Base-by-base conservation (phyloP, 2,113 vertebrate genomes). In the Neomonachus schauinslandi region DNA sequence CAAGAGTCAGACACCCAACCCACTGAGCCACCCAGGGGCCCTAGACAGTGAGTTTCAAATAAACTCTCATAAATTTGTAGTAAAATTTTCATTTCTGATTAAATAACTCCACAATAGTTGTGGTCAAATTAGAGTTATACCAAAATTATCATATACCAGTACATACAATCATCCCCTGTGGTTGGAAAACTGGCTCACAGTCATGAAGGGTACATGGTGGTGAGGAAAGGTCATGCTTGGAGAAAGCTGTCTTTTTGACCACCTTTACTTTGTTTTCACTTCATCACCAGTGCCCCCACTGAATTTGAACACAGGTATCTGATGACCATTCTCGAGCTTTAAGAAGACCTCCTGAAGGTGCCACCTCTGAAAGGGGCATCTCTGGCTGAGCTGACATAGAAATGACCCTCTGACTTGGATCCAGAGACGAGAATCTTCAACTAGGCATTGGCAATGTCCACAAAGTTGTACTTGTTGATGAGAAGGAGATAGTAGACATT, bases 361-460 rank as follows among this genome's bases (percentile, higher is more conserved):
- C 99, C 99, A 99, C 87, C 99, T 97, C 33, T 97, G 98, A 31
- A 11, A 94, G 39, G 95, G 24, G 96, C 89, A 84, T 99, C 98
- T 98, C 98, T 99, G 94, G 96, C 83, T 0, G 99, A 98, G 42
- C 61, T 91, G 55, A 99, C 98, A 22, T 97, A 98, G 69, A 99
- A 98, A 92, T 99, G 97, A 22, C 99, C 99, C 0, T 97, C 97
- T 1, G 98, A 98, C 93, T 98, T 99, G n/a, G 97, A 82, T 95
- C 99, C 99, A 82, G 99, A 99, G 19, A 99, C 98, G 0, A 99
- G 99, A 92, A 99, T 99, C 98, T 99, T 99, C 77, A 99, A 96
- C 99, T 99, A 46, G 4, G 98, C 99, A 33, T 96, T 96, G 18
- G 95, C 89, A 0, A 97, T 98, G 97, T 99, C 98, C 71, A 99